Evolutionary conservation across 2,888 invertebrate genomes (phyloP).

Genomic region (Rhyacophila evoluta): DNA sequence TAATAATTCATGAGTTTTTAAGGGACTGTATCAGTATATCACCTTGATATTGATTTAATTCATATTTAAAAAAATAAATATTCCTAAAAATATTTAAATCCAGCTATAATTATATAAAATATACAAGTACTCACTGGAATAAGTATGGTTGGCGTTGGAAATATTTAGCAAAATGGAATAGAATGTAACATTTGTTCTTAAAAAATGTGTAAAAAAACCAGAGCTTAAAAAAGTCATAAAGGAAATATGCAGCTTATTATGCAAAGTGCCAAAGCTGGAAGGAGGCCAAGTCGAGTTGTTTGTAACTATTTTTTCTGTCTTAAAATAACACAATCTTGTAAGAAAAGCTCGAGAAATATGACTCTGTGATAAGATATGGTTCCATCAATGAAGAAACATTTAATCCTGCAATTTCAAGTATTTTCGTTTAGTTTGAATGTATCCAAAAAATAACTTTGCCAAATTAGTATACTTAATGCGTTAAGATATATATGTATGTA

Average conservation of each 20-base stretch:
- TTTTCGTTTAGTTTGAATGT: no score
- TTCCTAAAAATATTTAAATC: no score
- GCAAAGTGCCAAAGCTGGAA: conserved; percentile 11
- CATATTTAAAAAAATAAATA: background rate
- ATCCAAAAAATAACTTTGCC: no score
- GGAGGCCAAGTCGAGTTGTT: conserved; percentile 9
- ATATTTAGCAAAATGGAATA: background rate
- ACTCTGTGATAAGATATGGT: background rate
- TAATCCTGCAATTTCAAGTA: no score
- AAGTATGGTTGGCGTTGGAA: background rate
- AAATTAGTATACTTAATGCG: no score
- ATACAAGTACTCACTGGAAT: background rate
- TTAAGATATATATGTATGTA: no score
- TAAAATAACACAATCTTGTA: background rate
- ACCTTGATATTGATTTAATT: no score
- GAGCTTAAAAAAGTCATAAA: background rate
- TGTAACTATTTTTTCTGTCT: background rate
- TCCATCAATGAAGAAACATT: background rate
- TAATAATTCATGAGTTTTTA: no score
- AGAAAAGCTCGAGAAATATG: conserved; percentile 1
- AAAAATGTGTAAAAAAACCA: background rate
- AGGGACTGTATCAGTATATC: no score
- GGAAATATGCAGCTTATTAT: conserved; percentile 19
- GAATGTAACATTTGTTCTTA: background rate
- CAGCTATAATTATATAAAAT: no score